Base-by-base conservation (phyloP, 2,113 vertebrate genomes). In the Lophochroa leadbeateri region DNA sequence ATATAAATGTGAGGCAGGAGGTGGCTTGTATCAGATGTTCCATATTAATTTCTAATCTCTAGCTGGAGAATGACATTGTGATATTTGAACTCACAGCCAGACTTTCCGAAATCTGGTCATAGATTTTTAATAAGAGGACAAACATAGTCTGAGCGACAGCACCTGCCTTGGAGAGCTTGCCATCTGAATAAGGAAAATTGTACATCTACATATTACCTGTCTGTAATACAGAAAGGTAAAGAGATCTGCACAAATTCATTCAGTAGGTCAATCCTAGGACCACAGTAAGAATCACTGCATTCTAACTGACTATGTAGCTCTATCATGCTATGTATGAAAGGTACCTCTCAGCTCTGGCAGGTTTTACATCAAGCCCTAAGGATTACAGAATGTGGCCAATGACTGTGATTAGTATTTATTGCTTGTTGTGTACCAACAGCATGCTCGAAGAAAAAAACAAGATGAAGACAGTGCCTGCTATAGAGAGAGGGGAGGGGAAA, bases 371-470 rank as follows among this genome's bases (percentile, higher is more conserved):
- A 86, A 74, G 49, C 37, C 68, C 50, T 83, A 84, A 92, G 93
- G 76, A 90, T 52, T 92, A 39, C 4, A 93, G 23, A 88, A 86
- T 37, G 33, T 75, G 84, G 50, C 47, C 90, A 58, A 90, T 86
- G 90, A 78, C 46, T 86, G 72, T 74, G 68, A 94, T 87, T 90
- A 90, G 82, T 41, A 67, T 70, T 92, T 92, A 87, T 79, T 90
- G 44, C 89, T 86, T 92, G 58, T 63, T 90, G 29, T 88, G 69
- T 90, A 88, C 64, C 88, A 93, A 90, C 85, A 95, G 85, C 85
- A 90, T 78, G 79, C 76, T 90, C 4, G 4, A 47, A 94, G 63
- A 33, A 81, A 91, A 90, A 94, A 74, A 6, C 19, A 93, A 92
- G 88, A 90, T 71, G 47, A 90, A 88, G 63, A 85, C 61, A 69